A percentile compares a stretch with the other conserved stretches of the same genome.
Evolutionary conservation across 2,113 vertebrate genomes (phyloP).

Genomic region (Saguinus midas): DNA sequence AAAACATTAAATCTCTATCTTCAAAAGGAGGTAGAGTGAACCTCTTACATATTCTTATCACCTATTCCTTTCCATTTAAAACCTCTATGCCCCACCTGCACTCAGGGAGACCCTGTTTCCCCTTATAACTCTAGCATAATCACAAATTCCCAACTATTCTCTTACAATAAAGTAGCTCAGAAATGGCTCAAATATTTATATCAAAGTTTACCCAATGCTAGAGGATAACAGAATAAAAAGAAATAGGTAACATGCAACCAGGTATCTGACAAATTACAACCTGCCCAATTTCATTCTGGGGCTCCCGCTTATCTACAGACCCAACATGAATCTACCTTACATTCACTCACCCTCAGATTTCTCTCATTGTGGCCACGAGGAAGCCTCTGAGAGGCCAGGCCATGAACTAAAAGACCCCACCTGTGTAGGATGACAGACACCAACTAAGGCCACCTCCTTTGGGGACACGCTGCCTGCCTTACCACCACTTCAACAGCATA

Average conservation of each 20-base stretch:
- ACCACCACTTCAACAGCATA: not conserved
- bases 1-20: not conserved
- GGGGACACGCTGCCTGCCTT: not conserved
- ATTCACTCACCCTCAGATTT: not conserved
- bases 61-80: not conserved
- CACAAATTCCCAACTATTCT: not conserved
- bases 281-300: not conserved
- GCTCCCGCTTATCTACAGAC: not conserved
- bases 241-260: not conserved
- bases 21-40: not conserved
- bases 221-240: not conserved
- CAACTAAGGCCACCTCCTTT: not conserved
- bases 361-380: not conserved
- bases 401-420: not conserved
- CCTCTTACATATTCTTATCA: not conserved
- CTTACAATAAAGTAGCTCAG: not conserved
- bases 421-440: not conserved
- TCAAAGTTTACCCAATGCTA: not conserved
- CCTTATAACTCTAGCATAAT: not conserved
- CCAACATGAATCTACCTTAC: not conserved
- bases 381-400: not conserved
- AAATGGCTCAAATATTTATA: not conserved
- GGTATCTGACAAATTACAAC: constrained; percentile 19
- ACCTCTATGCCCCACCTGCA: not conserved
- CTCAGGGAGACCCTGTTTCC: not conserved